These are phyloP conservation scores for Calypte anna DNA, from an alignment of 2,113 vertebrate genomes.

Conservation along the genomic window DNA sequence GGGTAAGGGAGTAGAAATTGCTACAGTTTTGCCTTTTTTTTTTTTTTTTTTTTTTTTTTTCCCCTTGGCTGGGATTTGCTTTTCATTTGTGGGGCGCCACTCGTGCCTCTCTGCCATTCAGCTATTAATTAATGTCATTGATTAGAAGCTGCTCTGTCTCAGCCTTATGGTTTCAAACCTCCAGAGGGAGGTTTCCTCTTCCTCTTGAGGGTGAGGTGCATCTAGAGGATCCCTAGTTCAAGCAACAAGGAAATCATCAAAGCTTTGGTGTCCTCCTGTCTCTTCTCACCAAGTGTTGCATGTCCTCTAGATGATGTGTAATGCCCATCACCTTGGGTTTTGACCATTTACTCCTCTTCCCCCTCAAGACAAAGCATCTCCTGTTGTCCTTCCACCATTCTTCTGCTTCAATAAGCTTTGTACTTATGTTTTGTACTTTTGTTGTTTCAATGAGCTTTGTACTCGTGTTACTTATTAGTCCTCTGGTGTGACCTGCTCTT, in stretches of 20 bases:
- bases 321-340: not conserved
- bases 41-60: not conserved
- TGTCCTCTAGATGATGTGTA: not conserved
- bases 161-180: not conserved
- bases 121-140: slow-evolving; percentile 56
- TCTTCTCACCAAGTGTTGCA: rapidly evolving
- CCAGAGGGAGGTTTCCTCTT: not conserved
- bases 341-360: not conserved
- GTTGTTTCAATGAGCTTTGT: not conserved
- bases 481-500: not conserved
- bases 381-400: not conserved
- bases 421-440: not conserved
- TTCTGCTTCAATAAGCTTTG: not conserved
- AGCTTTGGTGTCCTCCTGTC: not conserved
- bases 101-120: not conserved
- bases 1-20: slow-evolving; percentile 45
- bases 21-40: slow-evolving; percentile 17
- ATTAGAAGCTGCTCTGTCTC: slow-evolving; percentile 17
- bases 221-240: not conserved
- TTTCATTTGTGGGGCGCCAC: slow-evolving; percentile 36
- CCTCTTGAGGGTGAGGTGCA: not conserved
- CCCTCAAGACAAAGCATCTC: not conserved
- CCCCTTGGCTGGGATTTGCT: slow-evolving; percentile 53
- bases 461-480: not conserved
- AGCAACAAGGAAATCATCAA: not conserved